These are phyloP conservation scores for Melanotaenia maccullochi DNA, from an alignment of 2,797 vertebrate species.

Conservation along the genomic window DNA sequence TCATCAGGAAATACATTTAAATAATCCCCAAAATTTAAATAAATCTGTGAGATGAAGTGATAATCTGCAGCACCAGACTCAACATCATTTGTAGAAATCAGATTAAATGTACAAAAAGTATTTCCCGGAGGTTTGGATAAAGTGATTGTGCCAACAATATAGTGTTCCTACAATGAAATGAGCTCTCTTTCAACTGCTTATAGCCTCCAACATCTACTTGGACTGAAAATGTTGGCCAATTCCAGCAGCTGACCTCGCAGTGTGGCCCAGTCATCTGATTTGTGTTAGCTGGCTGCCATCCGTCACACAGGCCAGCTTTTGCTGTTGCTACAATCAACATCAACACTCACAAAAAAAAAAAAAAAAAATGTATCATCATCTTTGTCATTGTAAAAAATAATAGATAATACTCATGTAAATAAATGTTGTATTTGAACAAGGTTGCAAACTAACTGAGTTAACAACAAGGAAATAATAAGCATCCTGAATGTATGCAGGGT, in stretches of 20 bases:
- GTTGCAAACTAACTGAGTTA: constrained; percentile 38
- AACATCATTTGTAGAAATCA: not conserved
- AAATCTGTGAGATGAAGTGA: not conserved
- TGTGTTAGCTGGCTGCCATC: constrained; percentile 73
- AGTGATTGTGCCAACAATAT: constrained; percentile 1
- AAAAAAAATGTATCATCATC: constrained; percentile 6
- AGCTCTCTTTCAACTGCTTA: constrained; percentile 45
- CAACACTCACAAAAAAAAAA: constrained; percentile 11
- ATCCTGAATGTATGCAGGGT: constrained; percentile 43
- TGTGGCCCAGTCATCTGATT: constrained; percentile 73
- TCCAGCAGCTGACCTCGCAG: constrained; percentile 67
- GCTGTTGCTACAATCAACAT: constrained; percentile 42
- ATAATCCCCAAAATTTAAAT: constrained; percentile 1
- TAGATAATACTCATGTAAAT: not conserved
- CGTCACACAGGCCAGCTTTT: constrained; percentile 66
- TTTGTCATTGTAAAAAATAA: not conserved
- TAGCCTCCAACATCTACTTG: constrained; percentile 42
- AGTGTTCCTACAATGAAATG: constrained; percentile 4
- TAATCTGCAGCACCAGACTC: constrained; percentile 3
- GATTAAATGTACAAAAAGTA: not conserved
- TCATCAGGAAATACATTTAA: not conserved
- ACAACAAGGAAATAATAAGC: constrained; percentile 57
- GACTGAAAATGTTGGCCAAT: constrained; percentile 39
- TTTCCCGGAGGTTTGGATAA: constrained; percentile 8
- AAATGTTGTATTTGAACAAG: constrained; percentile 9